Percentiles rank a stretch among this genome's conserved stretches.
These are phyloP conservation scores for Ashinkailepas kermadecensis DNA, from an alignment of 2,888 invertebrate species.

Conservation along the genomic window DNA sequence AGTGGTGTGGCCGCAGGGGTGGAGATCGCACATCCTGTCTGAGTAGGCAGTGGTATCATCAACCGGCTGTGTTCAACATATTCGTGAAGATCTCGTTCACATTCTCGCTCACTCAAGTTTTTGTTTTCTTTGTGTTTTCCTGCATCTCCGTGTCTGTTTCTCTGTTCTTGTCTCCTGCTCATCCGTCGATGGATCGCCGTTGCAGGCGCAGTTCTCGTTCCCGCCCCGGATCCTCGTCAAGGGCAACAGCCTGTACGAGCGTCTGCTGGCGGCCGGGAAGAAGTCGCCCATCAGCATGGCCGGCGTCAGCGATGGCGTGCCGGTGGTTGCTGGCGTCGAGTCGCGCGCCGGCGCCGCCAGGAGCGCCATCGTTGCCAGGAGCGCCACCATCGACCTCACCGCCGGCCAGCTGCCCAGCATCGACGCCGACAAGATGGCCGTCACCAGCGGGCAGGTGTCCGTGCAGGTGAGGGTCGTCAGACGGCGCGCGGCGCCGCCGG, in stretches of 20 bases:
- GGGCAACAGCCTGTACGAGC: constrained; percentile 18
- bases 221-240: not conserved
- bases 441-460: not conserved
- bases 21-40: no score
- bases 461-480: not conserved
- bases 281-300: not conserved
- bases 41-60: no score
- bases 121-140: no score
- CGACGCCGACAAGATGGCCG: not conserved
- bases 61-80: no score
- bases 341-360: not conserved
- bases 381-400: constrained; percentile 11
- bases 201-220: constrained; percentile 9
- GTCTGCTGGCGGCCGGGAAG: not conserved
- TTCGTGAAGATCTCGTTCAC: no score
- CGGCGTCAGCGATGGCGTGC: not conserved
- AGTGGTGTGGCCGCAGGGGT: no score
- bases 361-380: not conserved
- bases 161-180: no score
- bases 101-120: no score
- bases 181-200: no score
- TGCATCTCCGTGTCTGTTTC: no score
- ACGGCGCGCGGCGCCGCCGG: not conserved
- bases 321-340: not conserved
- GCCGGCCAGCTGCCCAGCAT: not conserved